Percentiles rank a stretch among this genome's conserved stretches.
phyloP scores from a whole-genome alignment of 2,797 vertebrate species.

The Antennarius maculatus region DNA sequence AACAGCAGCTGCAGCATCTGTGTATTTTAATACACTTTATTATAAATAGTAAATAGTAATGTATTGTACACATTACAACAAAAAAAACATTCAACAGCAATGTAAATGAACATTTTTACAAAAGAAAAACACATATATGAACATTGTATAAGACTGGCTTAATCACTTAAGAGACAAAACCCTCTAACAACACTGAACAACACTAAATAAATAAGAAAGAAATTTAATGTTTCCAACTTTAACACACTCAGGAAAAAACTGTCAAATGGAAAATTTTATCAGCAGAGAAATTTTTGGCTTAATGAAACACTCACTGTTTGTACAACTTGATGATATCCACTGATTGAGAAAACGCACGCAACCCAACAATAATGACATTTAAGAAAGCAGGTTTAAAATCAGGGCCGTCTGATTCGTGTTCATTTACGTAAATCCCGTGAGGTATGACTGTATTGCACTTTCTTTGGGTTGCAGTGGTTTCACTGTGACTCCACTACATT shows the following conservation, averaged over 20 bases:
- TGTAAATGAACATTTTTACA: constrained; percentile 73
- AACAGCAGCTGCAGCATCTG: too few relatives aligned
- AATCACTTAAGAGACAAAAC: constrained; percentile 72
- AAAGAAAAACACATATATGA: constrained; percentile 79
- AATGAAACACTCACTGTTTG: constrained; percentile 50
- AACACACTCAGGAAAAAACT: constrained; percentile 60
- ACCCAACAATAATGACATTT: constrained; percentile 57
- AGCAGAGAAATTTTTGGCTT: constrained; percentile 69
- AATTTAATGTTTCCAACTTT: constrained; percentile 57
- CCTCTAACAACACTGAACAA: constrained; percentile 30
- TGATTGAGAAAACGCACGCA: constrained; percentile 66
- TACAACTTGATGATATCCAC: constrained; percentile 56
- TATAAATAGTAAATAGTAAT: constrained; percentile 99
- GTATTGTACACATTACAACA: constrained; percentile 96
- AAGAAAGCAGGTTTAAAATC: constrained; percentile 34
- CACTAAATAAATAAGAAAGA: constrained; percentile 77
- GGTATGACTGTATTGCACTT: constrained; percentile 88
- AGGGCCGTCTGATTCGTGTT: constrained; percentile 54
- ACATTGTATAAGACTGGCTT: constrained; percentile 84
- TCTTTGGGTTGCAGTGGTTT: constrained; percentile 81
- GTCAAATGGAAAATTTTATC: constrained; percentile 63
- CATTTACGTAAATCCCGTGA: constrained; percentile 76
- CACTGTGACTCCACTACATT: constrained; percentile 38
- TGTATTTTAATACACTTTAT: constrained; percentile 83
- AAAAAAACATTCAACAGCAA: constrained; percentile 74